phyloP scores from a whole-genome alignment of 2,797 vertebrate genomes.

The Melanotaenia pygmaea region DNA sequence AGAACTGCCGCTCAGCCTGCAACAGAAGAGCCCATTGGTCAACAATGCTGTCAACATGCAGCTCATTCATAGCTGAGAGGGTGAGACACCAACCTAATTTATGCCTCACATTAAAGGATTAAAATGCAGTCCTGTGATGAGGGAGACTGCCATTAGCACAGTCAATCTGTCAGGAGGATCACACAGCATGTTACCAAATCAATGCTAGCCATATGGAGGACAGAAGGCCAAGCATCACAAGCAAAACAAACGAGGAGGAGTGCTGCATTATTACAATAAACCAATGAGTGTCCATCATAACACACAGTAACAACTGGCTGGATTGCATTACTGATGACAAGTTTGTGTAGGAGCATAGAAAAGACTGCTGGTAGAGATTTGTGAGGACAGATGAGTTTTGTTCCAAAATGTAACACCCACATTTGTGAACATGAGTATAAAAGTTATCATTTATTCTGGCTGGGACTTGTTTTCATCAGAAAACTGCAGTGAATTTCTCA shows the following conservation, averaged over 20 bases:
- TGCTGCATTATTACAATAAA: conserved; percentile 54
- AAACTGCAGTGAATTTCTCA: conserved; percentile 4
- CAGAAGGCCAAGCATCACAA: conserved; percentile 63
- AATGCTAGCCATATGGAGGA: conserved; percentile 66
- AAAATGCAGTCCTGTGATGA: conserved; percentile 60
- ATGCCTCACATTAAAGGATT: conserved; percentile 67
- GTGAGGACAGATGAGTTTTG: conserved; percentile 17
- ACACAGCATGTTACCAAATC: conserved; percentile 59
- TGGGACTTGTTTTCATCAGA: conserved; percentile 19
- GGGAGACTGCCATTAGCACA: conserved; percentile 49
- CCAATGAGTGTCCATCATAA: conserved; percentile 51
- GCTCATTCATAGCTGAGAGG: conserved; percentile 45
- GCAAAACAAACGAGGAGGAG: conserved; percentile 68
- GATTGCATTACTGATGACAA: conserved; percentile 48
- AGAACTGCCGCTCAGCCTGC: conserved; percentile 36
- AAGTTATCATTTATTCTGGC: conserved; percentile 20
- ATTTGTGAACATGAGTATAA: conserved; percentile 8
- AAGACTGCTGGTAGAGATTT: conserved; percentile 37
- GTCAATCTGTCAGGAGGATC: conserved; percentile 69
- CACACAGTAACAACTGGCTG: conserved; percentile 50
- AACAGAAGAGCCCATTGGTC: conserved; percentile 45
- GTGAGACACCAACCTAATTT: conserved; percentile 65
- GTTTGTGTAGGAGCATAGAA: conserved; percentile 35
- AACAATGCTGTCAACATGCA: conserved; percentile 28
- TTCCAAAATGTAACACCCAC: conserved; percentile 41